Conservation (phyloP, 2,113 vertebrate genomes). For the Cyanoderma ruficeps region DNA sequence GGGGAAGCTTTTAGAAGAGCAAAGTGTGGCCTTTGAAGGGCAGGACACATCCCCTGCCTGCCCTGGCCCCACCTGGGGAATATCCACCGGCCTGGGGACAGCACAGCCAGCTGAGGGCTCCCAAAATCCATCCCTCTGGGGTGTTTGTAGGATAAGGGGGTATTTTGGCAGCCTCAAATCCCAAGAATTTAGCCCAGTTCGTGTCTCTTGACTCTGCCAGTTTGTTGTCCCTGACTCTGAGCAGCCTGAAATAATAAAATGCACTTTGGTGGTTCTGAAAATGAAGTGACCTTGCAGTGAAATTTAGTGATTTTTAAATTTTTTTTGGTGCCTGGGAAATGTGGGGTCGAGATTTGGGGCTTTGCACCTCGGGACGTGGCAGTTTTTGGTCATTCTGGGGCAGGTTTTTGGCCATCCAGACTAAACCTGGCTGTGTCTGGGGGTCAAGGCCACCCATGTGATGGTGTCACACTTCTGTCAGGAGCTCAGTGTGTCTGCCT, state of each 20-base stretch:
- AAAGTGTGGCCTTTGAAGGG: slow-evolving; percentile 9
- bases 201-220: not conserved
- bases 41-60: not conserved
- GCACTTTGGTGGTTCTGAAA: rapidly evolving
- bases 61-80: not conserved
- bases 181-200: too few relatives aligned
- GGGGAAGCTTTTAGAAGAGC: slow-evolving; percentile 55
- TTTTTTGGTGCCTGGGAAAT: not conserved
- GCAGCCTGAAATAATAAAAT: rapidly evolving
- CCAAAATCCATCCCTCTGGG: not conserved
- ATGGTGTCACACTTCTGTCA: not conserved
- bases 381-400: not conserved
- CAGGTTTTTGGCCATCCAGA: not conserved
- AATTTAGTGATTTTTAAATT: rapidly evolving
- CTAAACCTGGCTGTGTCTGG: rapidly evolving
- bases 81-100: not conserved
- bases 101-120: not conserved
- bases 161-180: not conserved
- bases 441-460: rapidly evolving
- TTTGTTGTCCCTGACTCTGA: not conserved
- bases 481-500: not conserved
- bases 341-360: not conserved
- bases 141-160: not conserved
- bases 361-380: not conserved
- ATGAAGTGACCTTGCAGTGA: not conserved